Base-by-base conservation (phyloP, 2,888 invertebrate species). In the Lagria hirta region DNA sequence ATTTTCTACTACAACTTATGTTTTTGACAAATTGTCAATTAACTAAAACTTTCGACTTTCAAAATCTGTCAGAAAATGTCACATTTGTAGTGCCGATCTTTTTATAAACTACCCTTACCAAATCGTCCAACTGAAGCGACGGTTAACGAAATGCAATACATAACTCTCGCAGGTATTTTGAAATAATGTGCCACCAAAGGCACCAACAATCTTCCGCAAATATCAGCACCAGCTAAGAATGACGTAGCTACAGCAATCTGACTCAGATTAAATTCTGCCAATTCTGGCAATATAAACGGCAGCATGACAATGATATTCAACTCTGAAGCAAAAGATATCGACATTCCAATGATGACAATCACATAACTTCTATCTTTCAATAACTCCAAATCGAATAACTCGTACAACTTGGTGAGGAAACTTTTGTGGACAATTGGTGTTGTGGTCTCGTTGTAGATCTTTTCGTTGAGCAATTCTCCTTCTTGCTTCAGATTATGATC, bases 301-400 rank as follows among this genome's bases (percentile, higher is more conserved):
- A 69, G 68, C 69, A 75, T 73, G 8, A 74, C 49, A 35, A 73
- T 67, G 26, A 73, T 72, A 54, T 75, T 75, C 2, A 73, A 58
- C 52, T 75, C 75, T 1, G 75, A 68, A 11, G 73, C 74, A 42
- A 72, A 74, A 13, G 70, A 73, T 10, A 75, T 49, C n/a, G 72
- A 69, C 61, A 73, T 62, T 16, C 74, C 73, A 43, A 69, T 40
- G 8, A 65, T 54, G 7, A 58, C 52, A 23, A 67, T 50, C 12
- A 69, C 61, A 51, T 65, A 70, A 4, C 61, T 55, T 32, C 57
- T 35, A 38, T 69, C 61, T 47, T 61, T 61, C 18, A 71, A 58
- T 29, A 71, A 52, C 36, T 65, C 65, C 13, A 71, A 56, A 54
- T 70, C 63, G 52, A 71, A 65, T 14, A 62, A 44, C 26, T 58